Base-by-base conservation (phyloP, 2,888 invertebrate species). In the Meteorus colon region DNA sequence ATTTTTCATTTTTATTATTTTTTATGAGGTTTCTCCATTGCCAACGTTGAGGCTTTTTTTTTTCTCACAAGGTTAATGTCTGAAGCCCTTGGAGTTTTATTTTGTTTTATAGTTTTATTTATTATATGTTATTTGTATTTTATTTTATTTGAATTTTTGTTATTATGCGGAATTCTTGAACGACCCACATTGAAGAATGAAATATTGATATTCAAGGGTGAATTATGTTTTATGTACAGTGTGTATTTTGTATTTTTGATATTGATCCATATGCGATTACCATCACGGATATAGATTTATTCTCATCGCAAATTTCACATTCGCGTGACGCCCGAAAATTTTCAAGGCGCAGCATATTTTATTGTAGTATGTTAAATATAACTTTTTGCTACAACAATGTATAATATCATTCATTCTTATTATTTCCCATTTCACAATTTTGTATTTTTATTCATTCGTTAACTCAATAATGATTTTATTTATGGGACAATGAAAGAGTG, bases 271-370 rank as follows among this genome's bases (percentile, higher is more conserved):
- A 48, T n/a, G 48, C 48, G 48, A 48, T 48, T 48, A 48, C n/a
- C 16, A 48, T 48, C 48, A 48, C 48, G 48, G 48, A 51, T 48
- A 51, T 29, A 45, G 68, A 68, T 68, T 68, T 29, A 68, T 48
- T 45, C 24, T 48, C 51, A 29, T 51, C 19, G 55, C 55, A 69
- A 69, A 69, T 69, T 55, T 48, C 51, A 69, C 34, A 69, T 65
- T 73, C 27, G 73, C 66, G 73, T 73, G 73, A 73, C 55, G 29
- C 27, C 55, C 55, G 24, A 73, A 73, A 73, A 70, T 70, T 55
- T 5, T 24, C 66, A 45, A 45, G 66, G 27, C 66, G 48, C 27
- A 16, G 10, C 10, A 37, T 31, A 12, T 55, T 59, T 73, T 65
- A 31, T 65, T 37, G 65, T 74, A n/a, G 65, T 37, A 55, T 31